A percentile compares a stretch with the other conserved stretches of the same genome.
phyloP scores from a whole-genome alignment of 2,113 vertebrate species.

The Chaetodon trifascialis region DNA sequence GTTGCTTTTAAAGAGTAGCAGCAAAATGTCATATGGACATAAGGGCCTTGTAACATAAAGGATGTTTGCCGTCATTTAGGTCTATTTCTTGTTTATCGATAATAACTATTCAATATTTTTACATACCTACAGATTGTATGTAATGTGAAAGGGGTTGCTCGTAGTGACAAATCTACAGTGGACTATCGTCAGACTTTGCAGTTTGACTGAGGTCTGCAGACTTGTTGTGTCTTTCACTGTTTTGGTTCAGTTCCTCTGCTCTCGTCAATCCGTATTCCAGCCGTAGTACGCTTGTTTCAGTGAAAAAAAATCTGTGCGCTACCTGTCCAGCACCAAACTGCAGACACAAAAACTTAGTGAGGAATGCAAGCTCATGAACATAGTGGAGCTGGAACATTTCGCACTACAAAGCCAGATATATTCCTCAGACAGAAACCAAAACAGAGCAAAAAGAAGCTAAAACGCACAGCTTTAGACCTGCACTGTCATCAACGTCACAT shows the following conservation, averaged over 20 bases:
- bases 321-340: neutral
- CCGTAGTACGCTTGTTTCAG: neutral
- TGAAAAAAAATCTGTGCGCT: neutral
- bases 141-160: neutral
- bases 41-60: slow-evolving; percentile 5
- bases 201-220: neutral
- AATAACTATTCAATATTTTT: neutral
- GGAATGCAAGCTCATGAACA: neutral
- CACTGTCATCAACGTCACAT: slow-evolving; percentile 27
- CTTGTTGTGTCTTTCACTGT: neutral
- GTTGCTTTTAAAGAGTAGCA: slow-evolving; percentile 55
- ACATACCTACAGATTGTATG: neutral
- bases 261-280: neutral
- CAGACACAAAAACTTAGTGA: neutral
- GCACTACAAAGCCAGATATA: neutral
- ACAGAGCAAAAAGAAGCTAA: neutral
- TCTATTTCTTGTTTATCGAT: neutral
- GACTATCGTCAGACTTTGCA: neutral
- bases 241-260: neutral
- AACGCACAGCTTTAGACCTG: slow-evolving; percentile 28
- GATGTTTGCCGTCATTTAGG: neutral
- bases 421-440: neutral
- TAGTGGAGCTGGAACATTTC: neutral
- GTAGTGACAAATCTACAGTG: neutral
- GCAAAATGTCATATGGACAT: slow-evolving; percentile 31